Conservation (phyloP, 2,888 invertebrate genomes). For the Labia minor region DNA sequence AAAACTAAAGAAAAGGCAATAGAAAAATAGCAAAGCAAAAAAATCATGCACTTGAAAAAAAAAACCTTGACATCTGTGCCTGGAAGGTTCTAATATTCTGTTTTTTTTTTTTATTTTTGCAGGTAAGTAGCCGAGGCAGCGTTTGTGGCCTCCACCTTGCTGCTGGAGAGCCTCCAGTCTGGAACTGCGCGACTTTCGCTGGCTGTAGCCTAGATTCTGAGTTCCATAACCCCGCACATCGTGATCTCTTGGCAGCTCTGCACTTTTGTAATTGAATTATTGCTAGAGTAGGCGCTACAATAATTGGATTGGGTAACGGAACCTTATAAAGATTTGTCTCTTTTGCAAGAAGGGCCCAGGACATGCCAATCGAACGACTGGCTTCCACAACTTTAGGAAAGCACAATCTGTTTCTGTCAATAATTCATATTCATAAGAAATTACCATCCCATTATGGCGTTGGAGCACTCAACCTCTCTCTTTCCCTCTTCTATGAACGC, state of each 20-base stretch:
- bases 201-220: neutral
- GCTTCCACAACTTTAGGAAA: too few species aligned
- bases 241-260: neutral
- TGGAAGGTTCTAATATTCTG: neutral
- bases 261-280: slow-evolving; percentile 4
- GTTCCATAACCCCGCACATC: slow-evolving; percentile 1
- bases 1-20: too few species aligned
- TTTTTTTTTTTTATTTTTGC: neutral
- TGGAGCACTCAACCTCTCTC: too few species aligned
- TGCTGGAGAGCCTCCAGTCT: neutral
- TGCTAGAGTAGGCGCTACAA: slow-evolving; percentile 2
- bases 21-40: too few species aligned
- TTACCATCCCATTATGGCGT: too few species aligned
- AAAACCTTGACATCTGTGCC: too few species aligned
- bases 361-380: neutral
- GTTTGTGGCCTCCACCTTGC: too few species aligned
- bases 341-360: neutral
- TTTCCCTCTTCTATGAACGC: too few species aligned
- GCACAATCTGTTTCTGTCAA: too few species aligned
- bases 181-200: neutral
- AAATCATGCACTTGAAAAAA: too few species aligned
- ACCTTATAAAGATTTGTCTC: neutral
- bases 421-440: too few species aligned
- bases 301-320: slow-evolving; percentile 4
- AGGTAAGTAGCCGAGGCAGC: neutral